phyloP scores from a whole-genome alignment of 2,888 invertebrate species.

The Zootermopsis nevadensis region DNA sequence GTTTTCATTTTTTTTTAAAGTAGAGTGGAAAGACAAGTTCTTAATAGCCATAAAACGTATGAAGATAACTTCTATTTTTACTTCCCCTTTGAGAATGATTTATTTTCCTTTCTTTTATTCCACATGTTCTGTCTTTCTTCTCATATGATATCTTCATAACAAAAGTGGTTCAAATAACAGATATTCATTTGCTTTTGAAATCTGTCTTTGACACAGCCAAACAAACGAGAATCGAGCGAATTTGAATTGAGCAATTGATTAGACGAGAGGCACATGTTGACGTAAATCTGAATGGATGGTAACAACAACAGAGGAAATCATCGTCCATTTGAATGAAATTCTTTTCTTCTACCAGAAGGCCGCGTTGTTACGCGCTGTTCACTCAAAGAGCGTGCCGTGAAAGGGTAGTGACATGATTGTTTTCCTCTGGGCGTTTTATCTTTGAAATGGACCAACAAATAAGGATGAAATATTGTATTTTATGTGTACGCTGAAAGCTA shows the following conservation, averaged over 20 bases:
- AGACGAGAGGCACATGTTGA: not conserved
- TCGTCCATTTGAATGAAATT: not conserved
- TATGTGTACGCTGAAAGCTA: too few relatives aligned
- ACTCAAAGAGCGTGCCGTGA: too few relatives aligned
- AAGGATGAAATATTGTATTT: too few relatives aligned
- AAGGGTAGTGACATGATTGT: too few relatives aligned
- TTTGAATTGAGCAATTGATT: not conserved
- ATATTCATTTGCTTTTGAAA: not conserved
- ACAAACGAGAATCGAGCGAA: not conserved
- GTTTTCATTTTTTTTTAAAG: not conserved
- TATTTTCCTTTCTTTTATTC: conserved; percentile 7
- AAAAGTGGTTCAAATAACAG: not conserved
- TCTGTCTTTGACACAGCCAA: not conserved
- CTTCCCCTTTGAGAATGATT: conserved; percentile 12
- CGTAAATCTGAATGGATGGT: not conserved
- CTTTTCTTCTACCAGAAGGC: too few relatives aligned
- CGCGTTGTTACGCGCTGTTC: too few relatives aligned
- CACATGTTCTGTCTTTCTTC: conserved; percentile 1
- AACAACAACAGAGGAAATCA: not conserved
- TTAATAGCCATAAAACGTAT: conserved; percentile 29
- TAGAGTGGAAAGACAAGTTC: conserved; percentile 23
- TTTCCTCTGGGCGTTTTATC: too few relatives aligned
- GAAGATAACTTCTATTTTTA: conserved; percentile 21
- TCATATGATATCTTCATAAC: not conserved
- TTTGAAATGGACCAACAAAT: too few relatives aligned